phyloP scores from a whole-genome alignment of 2,888 invertebrate species.

The Sarcophaga carnaria region DNA sequence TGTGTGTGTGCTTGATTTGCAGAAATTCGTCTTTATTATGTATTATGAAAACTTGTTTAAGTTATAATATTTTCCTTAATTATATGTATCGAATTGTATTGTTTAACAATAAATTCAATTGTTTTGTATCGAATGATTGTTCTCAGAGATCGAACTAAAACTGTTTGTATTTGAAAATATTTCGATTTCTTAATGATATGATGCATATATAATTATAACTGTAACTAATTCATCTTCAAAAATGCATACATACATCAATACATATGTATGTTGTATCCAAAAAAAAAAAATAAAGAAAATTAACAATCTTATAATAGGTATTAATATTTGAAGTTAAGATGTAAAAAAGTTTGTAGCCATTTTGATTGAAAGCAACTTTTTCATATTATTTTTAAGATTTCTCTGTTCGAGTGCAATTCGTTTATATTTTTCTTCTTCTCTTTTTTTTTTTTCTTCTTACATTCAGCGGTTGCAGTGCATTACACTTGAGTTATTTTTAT shows the following conservation, averaged over 20 bases:
- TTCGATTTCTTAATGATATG: not conserved
- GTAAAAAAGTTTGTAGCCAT: not conserved
- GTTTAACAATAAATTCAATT: not conserved
- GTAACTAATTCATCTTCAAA: conserved; percentile 16
- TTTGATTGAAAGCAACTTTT: conserved; percentile 13
- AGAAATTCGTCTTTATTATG: not conserved
- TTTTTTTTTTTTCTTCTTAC: conserved; percentile 46
- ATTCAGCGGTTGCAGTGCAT: conserved; percentile 48
- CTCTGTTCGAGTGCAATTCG: conserved; percentile 35
- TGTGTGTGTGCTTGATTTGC: not conserved
- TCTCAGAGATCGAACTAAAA: not conserved
- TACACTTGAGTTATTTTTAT: conserved; percentile 63
- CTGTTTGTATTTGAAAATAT: not conserved
- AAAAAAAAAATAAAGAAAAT: not conserved
- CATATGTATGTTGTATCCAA: not conserved
- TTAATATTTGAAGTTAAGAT: not conserved
- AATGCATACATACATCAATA: not conserved
- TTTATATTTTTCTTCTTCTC: conserved; percentile 35
- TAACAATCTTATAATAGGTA: conserved; percentile 25
- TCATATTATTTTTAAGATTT: conserved; percentile 42
- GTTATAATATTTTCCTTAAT: not conserved
- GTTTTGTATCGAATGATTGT: not conserved
- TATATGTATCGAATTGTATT: not conserved
- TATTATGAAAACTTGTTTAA: not conserved
- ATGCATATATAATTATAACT: conserved; percentile 3